Conservation (phyloP, 2,113 vertebrate species). For the Chinchilla lanigera region DNA sequence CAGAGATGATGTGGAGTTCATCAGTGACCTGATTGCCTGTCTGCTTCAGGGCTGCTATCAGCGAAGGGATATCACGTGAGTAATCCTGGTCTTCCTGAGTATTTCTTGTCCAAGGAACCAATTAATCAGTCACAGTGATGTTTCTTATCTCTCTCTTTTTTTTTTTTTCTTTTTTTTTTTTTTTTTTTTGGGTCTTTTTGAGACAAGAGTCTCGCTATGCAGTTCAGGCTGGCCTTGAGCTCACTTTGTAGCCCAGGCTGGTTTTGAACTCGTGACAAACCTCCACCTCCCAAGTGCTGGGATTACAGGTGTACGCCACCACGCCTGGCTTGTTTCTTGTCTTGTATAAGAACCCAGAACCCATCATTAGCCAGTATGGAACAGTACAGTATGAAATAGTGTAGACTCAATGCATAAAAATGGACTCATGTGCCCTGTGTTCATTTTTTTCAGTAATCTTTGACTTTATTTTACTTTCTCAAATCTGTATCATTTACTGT, state of each 20-base stretch:
- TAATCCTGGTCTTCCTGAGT: conserved; percentile 69
- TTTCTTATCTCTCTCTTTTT: too few relatives aligned
- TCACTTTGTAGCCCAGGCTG: too few relatives aligned
- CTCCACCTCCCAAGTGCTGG: too few relatives aligned
- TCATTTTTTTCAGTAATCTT: background rate
- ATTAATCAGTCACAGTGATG: conserved; percentile 15
- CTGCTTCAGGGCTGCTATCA: conserved; percentile 99
- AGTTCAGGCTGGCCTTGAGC: too few relatives aligned
- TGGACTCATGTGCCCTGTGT: background rate
- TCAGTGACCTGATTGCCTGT: conserved; percentile 95
- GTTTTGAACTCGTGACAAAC: too few relatives aligned
- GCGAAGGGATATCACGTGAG: conserved; percentile 98
- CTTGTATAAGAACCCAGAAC: conserved; percentile 72
- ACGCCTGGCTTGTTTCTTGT: too few relatives aligned
- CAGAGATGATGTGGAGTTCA: conserved; percentile 94
- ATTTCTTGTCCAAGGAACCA: conserved; percentile 65
- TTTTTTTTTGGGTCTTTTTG: too few relatives aligned
- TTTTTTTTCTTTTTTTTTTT: too few relatives aligned
- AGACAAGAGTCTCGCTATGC: too few relatives aligned
- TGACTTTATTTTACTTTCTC: background rate
- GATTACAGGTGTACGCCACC: too few relatives aligned
- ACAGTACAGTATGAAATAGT: conserved; percentile 43
- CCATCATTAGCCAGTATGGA: conserved; percentile 37
- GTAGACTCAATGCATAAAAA: conserved; percentile 31
- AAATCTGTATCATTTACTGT: background rate